These are phyloP conservation scores for Craseonycteris thonglongyai DNA, from an alignment of 2,113 vertebrate genomes.

Conservation along the genomic window DNA sequence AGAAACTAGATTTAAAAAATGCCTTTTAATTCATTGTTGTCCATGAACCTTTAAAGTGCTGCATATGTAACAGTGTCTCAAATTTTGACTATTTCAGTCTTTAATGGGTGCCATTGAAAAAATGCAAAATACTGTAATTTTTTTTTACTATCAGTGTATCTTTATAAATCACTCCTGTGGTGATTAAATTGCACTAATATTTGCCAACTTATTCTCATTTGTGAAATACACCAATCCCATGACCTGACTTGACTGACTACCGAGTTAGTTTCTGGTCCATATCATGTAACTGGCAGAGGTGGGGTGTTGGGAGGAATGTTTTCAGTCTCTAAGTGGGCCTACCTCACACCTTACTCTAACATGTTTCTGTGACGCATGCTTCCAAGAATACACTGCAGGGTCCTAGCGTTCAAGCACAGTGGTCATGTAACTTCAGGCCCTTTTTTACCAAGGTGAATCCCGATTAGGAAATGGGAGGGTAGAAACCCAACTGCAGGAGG, in stretches of 20 bases:
- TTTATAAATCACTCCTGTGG: constrained; percentile 50
- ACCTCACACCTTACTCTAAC: background rate
- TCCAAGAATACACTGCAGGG: background rate
- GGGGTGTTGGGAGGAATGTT: too few species aligned
- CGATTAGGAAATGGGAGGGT: background rate
- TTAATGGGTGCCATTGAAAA: constrained; percentile 59
- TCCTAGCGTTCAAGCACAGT: background rate
- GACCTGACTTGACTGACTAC: background rate
- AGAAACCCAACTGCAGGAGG: background rate
- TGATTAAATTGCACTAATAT: constrained; percentile 77
- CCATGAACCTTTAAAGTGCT: constrained; percentile 35
- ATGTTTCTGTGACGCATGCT: background rate
- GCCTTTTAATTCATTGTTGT: constrained; percentile 48
- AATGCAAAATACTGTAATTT: background rate
- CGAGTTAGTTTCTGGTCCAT: background rate
- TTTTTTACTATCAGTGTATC: constrained; percentile 23
- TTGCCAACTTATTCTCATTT: constrained; percentile 54
- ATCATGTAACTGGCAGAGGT: background rate
- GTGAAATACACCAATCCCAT: constrained; percentile 30
- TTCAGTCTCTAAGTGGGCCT: background rate
- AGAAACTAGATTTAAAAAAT: constrained; percentile 30
- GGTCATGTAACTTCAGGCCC: background rate
- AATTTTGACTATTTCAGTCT: constrained; percentile 46
- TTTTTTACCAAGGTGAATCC: background rate
- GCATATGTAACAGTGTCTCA: constrained; percentile 30